Evolutionary conservation across 2,888 invertebrate genomes (phyloP).

Genomic region (Drosophila affinis): DNA sequence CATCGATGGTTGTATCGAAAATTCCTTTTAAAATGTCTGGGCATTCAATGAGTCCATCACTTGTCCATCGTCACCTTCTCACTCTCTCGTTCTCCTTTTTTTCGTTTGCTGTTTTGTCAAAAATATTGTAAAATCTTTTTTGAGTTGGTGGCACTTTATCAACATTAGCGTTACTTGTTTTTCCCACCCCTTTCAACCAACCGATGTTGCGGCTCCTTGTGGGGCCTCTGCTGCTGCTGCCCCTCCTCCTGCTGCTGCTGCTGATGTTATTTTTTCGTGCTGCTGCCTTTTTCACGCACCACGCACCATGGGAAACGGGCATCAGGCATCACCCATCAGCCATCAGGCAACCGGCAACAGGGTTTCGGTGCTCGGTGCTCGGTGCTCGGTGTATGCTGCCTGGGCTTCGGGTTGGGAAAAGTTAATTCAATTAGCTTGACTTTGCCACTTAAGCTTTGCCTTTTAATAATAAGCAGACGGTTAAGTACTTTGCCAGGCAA

Average conservation of each 20-base stretch:
- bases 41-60: not conserved
- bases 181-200: conserved; percentile 18
- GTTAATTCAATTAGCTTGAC: conserved; percentile 77
- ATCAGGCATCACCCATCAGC: not conserved
- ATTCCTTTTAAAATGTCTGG: not conserved
- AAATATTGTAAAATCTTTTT: conserved; percentile 60
- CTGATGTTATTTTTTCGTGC: conserved; percentile 43
- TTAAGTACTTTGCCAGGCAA: conserved; percentile 68
- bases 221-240: conserved; percentile 4
- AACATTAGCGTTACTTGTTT: conserved; percentile 70
- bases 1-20: not conserved
- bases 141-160: conserved; percentile 64
- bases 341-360: conserved; percentile 2
- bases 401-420: conserved; percentile 45
- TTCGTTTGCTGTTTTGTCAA: conserved; percentile 16
- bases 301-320: conserved; percentile 43
- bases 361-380: not conserved
- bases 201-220: conserved; percentile 18
- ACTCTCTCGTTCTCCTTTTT: not conserved
- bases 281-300: conserved; percentile 71
- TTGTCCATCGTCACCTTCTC: conserved; percentile 4
- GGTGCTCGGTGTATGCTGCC: not conserved
- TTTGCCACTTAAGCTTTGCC: conserved; percentile 76
- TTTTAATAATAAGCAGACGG: conserved; percentile 75
- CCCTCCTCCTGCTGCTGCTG: conserved; percentile 31